Evolutionary conservation across 2,888 invertebrate species (phyloP).

Genomic region (Creontiades dilutus): DNA sequence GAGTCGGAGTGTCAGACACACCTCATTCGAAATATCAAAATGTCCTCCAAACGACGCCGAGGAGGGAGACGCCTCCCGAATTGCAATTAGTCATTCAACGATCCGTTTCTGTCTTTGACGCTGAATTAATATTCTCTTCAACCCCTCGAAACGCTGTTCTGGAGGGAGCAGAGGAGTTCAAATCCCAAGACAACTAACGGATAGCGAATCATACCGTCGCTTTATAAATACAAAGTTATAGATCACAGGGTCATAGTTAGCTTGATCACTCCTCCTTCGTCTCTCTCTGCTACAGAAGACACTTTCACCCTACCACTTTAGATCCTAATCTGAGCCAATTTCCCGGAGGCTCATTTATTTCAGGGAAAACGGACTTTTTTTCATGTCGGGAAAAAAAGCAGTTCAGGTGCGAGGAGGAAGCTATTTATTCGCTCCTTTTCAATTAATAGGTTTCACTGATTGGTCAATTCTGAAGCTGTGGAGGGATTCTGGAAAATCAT

Average conservation of each 20-base stretch:
- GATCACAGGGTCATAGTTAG: slow-evolving; percentile 23
- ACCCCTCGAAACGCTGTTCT: not conserved
- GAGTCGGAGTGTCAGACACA: not conserved
- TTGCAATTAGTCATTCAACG: not conserved
- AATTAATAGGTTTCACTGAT: slow-evolving; percentile 5
- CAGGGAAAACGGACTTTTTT: slow-evolving; percentile 15
- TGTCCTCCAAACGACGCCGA: not conserved
- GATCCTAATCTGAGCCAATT: slow-evolving; percentile 34
- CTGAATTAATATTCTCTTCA: slow-evolving; percentile 32
- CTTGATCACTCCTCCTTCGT: not conserved
- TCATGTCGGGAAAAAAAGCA: not conserved
- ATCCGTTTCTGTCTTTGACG: slow-evolving; percentile 40
- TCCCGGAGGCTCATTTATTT: slow-evolving; percentile 18
- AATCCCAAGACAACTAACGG: slow-evolving; percentile 23
- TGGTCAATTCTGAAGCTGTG: not conserved
- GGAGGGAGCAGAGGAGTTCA: not conserved
- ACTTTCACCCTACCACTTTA: slow-evolving; percentile 36
- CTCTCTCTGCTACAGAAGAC: slow-evolving; percentile 14
- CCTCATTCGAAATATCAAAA: not conserved
- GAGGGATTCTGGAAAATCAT: not conserved
- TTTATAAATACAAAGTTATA: slow-evolving; percentile 39
- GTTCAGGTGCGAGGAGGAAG: not conserved
- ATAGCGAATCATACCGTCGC: slow-evolving; percentile 38
- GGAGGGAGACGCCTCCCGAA: not conserved
- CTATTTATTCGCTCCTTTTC: slow-evolving; percentile 8